phyloP scores from a whole-genome alignment of 2,888 invertebrate species.

The Rhagonycha fulva region DNA sequence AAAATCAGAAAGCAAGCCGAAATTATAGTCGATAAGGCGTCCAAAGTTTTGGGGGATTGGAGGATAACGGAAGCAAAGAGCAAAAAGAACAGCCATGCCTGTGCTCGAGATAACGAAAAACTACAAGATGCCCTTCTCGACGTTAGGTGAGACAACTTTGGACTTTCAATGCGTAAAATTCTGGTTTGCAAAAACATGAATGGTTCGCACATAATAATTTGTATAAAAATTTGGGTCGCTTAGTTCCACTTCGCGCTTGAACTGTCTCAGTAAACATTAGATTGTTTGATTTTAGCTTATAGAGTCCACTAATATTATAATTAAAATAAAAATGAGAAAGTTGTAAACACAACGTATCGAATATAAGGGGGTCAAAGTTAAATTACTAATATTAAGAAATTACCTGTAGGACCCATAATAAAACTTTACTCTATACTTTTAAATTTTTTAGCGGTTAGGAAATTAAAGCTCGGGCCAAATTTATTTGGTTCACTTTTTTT shows the following conservation, averaged over 20 bases:
- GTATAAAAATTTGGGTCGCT: conserved; percentile 7
- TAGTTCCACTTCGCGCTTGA: conserved; percentile 14
- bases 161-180: not conserved
- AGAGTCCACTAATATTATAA: not conserved
- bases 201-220: not conserved
- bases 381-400: conserved; percentile 4
- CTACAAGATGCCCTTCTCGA: conserved; percentile 77
- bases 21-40: conserved; percentile 82
- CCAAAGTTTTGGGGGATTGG: conserved; percentile 82
- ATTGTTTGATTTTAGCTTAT: not conserved
- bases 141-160: conserved; percentile 51
- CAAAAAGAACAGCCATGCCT: conserved; percentile 85
- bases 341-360: not conserved
- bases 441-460: not conserved
- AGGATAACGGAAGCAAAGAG: conserved; percentile 84
- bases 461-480: not conserved
- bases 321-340: conserved; percentile 3
- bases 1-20: conserved; percentile 75
- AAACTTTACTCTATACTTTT: not conserved
- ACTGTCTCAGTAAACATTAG: not conserved
- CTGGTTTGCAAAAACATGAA: not conserved
- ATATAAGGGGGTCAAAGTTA: conserved; percentile 1
- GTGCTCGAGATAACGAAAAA: conserved; percentile 90
- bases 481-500: not conserved
- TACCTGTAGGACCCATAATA: not conserved